Evolutionary conservation across 1,140 invertebrate genomes (phyloP).

Genomic region (Rhopalosiphum padi): DNA sequence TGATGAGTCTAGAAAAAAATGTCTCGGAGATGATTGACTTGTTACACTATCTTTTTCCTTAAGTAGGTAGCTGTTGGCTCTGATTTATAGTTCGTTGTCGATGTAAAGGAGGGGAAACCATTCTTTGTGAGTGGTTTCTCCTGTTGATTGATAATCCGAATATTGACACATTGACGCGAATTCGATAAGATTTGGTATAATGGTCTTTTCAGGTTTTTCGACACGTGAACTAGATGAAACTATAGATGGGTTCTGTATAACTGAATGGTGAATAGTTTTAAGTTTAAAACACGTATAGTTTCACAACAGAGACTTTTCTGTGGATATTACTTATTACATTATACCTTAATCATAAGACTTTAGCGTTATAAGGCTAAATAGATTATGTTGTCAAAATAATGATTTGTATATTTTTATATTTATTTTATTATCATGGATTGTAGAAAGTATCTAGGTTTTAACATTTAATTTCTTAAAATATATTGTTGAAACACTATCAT

Average conservation of each 20-base stretch:
- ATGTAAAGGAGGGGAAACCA: slow-evolving; percentile 2
- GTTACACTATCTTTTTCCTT: slow-evolving; percentile 50
- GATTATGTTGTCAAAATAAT: neutral
- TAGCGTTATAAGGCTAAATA: neutral
- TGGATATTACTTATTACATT: neutral
- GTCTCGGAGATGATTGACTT: slow-evolving; percentile 47
- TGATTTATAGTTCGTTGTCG: slow-evolving; percentile 54
- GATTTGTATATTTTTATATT: neutral
- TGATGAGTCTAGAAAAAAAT: slow-evolving; percentile 30
- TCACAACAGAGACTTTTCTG: neutral
- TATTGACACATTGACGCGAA: slow-evolving; percentile 55
- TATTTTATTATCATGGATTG: neutral
- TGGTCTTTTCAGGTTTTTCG: neutral
- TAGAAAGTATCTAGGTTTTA: neutral
- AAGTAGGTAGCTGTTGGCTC: slow-evolving; percentile 20
- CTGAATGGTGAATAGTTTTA: neutral
- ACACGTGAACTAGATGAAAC: neutral
- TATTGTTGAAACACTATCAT: neutral
- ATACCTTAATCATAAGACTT: neutral
- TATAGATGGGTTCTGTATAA: neutral
- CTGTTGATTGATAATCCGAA: slow-evolving; percentile 54
- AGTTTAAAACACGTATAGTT: neutral
- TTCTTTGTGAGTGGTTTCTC: slow-evolving; percentile 36
- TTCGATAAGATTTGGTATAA: slow-evolving; percentile 47
- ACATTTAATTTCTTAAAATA: neutral